Base-by-base conservation (phyloP, 2,888 invertebrate species). In the Euplexia lucipara region DNA sequence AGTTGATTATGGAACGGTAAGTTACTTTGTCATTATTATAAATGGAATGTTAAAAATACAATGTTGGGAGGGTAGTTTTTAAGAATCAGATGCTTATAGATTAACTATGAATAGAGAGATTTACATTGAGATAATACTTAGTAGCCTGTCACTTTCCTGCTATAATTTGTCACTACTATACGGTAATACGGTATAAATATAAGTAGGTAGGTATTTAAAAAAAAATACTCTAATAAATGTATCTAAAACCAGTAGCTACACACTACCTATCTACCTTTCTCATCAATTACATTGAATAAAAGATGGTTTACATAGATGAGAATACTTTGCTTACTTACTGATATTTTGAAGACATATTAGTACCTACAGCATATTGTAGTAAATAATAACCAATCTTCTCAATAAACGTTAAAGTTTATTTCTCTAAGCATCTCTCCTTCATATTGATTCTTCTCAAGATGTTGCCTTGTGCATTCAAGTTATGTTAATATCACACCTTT, bases 11-110 rank as follows among this genome's bases (percentile, higher is more conserved):
- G 45, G 34, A 62, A 52, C 54, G 61, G 30, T 42, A 52, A 35
- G 18, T 53, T 42, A 59, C 22, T 44, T 53, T 56, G 56, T 69
- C 47, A 49, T 67, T 54, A 60, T 51, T 61, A 53, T 60, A 79
- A 60, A 72, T 82, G 84, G 86, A 85, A 85, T 85, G 85, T 81
- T 78, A 72, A 80, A 82, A 72, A 70, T 68, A 69, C 18, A 57
- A 35, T 59, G 32, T 61, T 47, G 6, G 39, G 37, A 65, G 63
- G 54, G 56, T 16, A 61, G 9, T 58, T 39, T 44, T 48, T 45
- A 51, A 68, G 52, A 69, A 71, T 65, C 54, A 54, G 70, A 78
- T 73, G 75, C 63, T 72, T 75, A 72, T 44, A 75, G 58, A 65
- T 49, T 53, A 52, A 49, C 18, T 57, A 54, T 56, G 30, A 49